Percentiles rank a stretch among this genome's conserved stretches.
phyloP scores from a whole-genome alignment of 2,888 invertebrate species.

The Stratiomys singularior region DNA sequence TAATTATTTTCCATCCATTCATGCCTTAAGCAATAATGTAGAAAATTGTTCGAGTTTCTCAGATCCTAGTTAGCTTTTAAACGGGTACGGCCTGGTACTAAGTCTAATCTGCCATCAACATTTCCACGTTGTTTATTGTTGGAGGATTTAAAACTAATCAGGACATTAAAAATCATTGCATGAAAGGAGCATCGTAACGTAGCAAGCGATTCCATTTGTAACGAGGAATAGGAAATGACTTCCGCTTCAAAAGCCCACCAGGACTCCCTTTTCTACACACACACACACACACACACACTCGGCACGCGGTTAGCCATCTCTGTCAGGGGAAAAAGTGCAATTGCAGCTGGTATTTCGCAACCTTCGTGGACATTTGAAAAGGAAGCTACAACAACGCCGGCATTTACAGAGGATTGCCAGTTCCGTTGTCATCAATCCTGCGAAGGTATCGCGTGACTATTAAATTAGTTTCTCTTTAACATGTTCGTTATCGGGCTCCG shows the following conservation, averaged over 20 bases:
- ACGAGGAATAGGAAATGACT: constrained; percentile 37
- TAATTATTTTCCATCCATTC: neutral
- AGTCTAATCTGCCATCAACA: constrained; percentile 33
- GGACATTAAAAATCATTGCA: constrained; percentile 47
- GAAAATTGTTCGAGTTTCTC: neutral
- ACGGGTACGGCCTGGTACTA: constrained; percentile 36
- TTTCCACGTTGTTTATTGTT: constrained; percentile 41
- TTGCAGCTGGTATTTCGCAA: constrained; percentile 27
- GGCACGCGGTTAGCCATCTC: neutral
- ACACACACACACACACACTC: neutral
- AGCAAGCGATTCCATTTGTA: constrained; percentile 8
- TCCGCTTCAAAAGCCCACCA: neutral
- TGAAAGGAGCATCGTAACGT: constrained; percentile 10
- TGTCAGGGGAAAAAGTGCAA: constrained; percentile 20
- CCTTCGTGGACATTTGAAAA: constrained; percentile 34
- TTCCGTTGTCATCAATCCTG: constrained; percentile 47
- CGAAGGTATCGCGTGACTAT: constrained; percentile 47
- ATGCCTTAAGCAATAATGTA: neutral
- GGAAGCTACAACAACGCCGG: constrained; percentile 20
- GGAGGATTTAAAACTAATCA: constrained; percentile 45
- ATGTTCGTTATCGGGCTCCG: constrained; percentile 42
- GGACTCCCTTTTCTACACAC: too few species aligned
- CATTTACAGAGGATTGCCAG: constrained; percentile 38
- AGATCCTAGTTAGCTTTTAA: neutral
- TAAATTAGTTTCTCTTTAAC: constrained; percentile 48